Conservation (phyloP, 2,888 invertebrate genomes). For the Scaptomyza polygonia region DNA sequence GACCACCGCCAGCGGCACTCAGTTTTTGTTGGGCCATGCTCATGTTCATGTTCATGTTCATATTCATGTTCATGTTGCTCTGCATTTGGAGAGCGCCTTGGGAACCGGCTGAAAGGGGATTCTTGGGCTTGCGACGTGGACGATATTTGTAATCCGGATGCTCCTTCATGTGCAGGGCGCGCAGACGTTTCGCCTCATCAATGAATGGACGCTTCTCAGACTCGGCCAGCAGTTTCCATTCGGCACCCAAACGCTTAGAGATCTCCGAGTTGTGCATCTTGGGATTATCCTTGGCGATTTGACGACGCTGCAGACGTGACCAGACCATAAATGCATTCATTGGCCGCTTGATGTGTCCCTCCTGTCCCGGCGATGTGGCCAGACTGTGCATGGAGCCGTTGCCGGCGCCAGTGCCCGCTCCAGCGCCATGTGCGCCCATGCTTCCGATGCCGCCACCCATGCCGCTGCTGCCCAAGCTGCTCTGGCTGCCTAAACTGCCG, state of each 20-base stretch:
- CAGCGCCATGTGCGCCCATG: slow-evolving; percentile 45
- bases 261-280: slow-evolving; percentile 96
- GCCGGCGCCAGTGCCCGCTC: slow-evolving; percentile 22
- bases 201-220: slow-evolving; percentile 96
- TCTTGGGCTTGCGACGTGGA: slow-evolving; percentile 93
- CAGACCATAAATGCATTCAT: slow-evolving; percentile 99
- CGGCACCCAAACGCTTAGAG: slow-evolving; percentile 95
- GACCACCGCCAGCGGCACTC: slow-evolving; percentile 62
- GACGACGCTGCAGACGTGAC: slow-evolving; percentile 95
- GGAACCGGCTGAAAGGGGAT: slow-evolving; percentile 86
- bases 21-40: slow-evolving; percentile 79
- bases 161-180: slow-evolving; percentile 95
- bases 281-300: slow-evolving; percentile 97
- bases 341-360: slow-evolving; percentile 96
- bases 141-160: slow-evolving; percentile 96
- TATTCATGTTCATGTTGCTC: slow-evolving; percentile 62
- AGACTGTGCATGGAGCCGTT: slow-evolving; percentile 69
- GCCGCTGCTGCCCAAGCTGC: slow-evolving; percentile 69
- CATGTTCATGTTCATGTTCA: slow-evolving; percentile 56
- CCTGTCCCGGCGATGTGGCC: slow-evolving; percentile 84
- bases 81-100: slow-evolving; percentile 81
- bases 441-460: slow-evolving; percentile 63
- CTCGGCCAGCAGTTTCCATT: slow-evolving; percentile 96
- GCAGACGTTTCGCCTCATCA: slow-evolving; percentile 95
- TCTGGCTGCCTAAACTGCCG: slow-evolving; percentile 65